Evolutionary conservation across 2,888 invertebrate species (phyloP).

Genomic region (Lochmaea crataegi): DNA sequence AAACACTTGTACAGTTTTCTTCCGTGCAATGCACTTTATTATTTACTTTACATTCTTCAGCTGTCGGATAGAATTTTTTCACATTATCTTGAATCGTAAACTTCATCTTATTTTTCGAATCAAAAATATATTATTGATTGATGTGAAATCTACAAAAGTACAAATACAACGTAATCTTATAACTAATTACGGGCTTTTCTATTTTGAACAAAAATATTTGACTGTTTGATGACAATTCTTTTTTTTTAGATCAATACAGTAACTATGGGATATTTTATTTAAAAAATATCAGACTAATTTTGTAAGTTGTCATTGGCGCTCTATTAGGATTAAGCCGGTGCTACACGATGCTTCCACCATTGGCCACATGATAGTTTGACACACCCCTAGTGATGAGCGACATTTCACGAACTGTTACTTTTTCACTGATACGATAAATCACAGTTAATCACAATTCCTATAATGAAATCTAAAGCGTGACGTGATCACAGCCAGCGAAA

Average conservation of each 20-base stretch:
- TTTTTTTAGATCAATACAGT: background rate
- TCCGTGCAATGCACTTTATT: constrained; percentile 60
- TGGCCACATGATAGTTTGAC: no score
- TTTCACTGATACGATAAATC: no score
- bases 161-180: background rate
- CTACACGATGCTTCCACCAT: no score
- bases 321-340: no score
- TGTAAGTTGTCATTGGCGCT: no score
- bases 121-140: background rate
- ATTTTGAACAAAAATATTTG: constrained; percentile 26
- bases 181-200: background rate
- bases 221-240: constrained; percentile 17
- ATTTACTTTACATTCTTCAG: constrained; percentile 58
- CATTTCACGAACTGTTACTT: no score
- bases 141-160: background rate
- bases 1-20: constrained; percentile 64
- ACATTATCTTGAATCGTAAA: constrained; percentile 24
- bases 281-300: no score
- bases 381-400: no score
- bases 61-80: constrained; percentile 59
- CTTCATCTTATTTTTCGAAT: constrained; percentile 22
- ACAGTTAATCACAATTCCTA: no score
- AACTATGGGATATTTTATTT: no score
- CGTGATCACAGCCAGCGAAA: no score
- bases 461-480: no score